Evolutionary conservation across 2,888 invertebrate genomes (phyloP).

Genomic region (Andrena praecox): DNA sequence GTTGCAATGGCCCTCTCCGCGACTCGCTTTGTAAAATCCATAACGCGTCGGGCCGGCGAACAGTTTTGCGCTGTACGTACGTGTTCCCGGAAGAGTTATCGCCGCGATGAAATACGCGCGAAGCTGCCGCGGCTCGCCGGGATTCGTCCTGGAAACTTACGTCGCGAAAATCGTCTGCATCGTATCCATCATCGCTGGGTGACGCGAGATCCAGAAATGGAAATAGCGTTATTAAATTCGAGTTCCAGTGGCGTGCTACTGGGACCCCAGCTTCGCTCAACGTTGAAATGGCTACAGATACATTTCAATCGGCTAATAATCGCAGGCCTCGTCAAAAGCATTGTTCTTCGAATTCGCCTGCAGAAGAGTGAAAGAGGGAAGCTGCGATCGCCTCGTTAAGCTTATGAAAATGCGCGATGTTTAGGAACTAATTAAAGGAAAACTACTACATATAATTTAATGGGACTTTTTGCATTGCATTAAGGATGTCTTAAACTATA

Average conservation of each 20-base stretch:
- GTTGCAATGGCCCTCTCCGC: conserved; percentile 9
- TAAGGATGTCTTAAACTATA: no score
- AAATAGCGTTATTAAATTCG: conserved; percentile 48
- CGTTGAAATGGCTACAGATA: no score
- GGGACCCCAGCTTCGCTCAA: not conserved
- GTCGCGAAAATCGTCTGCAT: conserved; percentile 10
- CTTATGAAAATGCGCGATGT: no score
- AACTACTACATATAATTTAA: no score
- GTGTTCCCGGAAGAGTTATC: conserved; percentile 47
- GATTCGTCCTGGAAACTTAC: conserved; percentile 14
- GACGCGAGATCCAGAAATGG: conserved; percentile 18
- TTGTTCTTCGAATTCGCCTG: not conserved
- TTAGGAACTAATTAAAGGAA: no score
- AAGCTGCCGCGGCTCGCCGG: conserved; percentile 14
- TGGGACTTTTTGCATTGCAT: no score
- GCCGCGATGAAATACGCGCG: conserved; percentile 35
- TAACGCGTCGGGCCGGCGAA: conserved; percentile 27
- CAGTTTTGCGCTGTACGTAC: conserved; percentile 33
- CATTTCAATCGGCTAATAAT: no score
- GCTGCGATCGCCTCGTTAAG: not conserved
- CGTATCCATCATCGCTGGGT: conserved; percentile 35
- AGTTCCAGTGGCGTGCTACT: not conserved
- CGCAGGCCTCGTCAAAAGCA: no score
- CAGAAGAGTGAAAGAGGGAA: not conserved
- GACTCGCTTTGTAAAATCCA: conserved; percentile 54